A percentile compares a stretch with the other conserved stretches of the same genome.
Conservation (phyloP, 2,797 vertebrate species). For the Peromyscus aztecus region DNA sequence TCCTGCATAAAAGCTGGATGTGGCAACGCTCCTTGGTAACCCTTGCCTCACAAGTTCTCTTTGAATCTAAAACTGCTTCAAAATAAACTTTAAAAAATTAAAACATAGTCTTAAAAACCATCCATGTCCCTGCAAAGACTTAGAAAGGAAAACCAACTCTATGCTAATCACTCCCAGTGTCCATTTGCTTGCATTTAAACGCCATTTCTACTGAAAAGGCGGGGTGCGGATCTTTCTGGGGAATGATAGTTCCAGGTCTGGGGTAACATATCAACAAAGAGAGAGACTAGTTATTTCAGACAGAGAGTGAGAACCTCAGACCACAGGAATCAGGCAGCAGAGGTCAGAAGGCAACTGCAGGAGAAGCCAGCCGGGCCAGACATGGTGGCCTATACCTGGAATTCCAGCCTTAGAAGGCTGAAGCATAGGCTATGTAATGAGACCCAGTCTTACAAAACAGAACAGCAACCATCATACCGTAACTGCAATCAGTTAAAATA, state of each 20-base stretch:
- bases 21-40: not conserved
- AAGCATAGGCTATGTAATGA: not conserved
- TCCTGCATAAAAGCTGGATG: not conserved
- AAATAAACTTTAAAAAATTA: not conserved
- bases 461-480: not conserved
- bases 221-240: not conserved
- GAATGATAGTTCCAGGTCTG: not conserved
- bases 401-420: not conserved
- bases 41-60: not conserved
- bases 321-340: not conserved
- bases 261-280: not conserved
- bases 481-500: not conserved
- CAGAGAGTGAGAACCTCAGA: not conserved
- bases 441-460: not conserved
- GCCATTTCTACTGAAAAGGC: not conserved
- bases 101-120: not conserved
- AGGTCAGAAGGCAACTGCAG: not conserved
- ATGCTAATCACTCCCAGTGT: not conserved
- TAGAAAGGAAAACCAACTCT: constrained; percentile 17
- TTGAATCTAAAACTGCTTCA: not conserved
- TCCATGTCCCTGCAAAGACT: not conserved
- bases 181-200: not conserved
- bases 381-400: not conserved
- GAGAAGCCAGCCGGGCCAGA: not conserved
- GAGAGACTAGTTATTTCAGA: not conserved